Evolutionary conservation across 2,888 invertebrate genomes (phyloP), one percentile per base, ranked within the genome.

Genomic region (Entomobrya multifasciata): DNA sequence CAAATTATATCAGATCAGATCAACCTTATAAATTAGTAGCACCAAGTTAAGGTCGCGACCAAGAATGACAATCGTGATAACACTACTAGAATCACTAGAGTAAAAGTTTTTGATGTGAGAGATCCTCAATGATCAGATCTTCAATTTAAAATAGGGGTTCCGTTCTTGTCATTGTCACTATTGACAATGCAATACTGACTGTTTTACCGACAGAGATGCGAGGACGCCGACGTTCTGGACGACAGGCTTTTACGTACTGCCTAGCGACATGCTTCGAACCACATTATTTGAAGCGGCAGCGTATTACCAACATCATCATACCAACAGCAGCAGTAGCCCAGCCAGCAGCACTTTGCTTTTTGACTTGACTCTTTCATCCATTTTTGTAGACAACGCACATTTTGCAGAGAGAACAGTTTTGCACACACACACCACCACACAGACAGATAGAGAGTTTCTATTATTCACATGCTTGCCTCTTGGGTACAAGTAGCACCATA

Each of bases 231-330:
- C 70, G 70, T 52, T 36, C 78, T 57, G 72, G 78, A 70, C 78
- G 36, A 79, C 44, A 30, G 76, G 57, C 85, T 65, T 60, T 67
- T 25, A 30, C 55, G 44, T 10, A 85, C 85, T 85, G 85, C 78
- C 57, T 36, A 57, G 85, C 70, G 70, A 85, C 85, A 78, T 79
- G 85, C 70, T 52, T 49, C 36, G 62, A 67, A 25, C 77, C 67
- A 55, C 84, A 84, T 84, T 70, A 84, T 77, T 77, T 84, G 15
- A 84, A 77, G 77, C 77, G 67, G 15, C 49, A 80, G 22, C 55
- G 30, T n/a, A 15, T n/a, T n/a, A n/a, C n/a, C n/a, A n/a, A n/a
- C n/a, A n/a, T n/a, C 55, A 55, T n/a, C 5, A 36, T 36, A 36
- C 36, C 36, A 36, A 4, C 4, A 36, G 5, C 36, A 36, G 4